Evolutionary conservation across 2,113 vertebrate species (phyloP), one percentile per base, ranked within the genome.

Genomic region (Upupa epops): DNA sequence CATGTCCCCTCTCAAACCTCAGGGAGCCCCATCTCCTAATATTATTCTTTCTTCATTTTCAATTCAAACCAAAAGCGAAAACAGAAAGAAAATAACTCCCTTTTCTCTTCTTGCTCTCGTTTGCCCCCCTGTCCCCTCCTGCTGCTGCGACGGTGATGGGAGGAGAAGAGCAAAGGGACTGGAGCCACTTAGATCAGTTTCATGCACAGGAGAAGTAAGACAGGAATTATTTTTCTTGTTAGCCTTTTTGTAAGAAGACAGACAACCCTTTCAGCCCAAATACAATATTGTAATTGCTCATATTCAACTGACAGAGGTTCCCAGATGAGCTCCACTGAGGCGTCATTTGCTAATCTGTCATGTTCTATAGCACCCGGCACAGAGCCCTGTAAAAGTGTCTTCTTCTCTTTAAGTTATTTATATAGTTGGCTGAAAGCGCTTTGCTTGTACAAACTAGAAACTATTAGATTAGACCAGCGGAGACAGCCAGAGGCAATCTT

Each of bases 371-470:
- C 83, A 89, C 70, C 82, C 92, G 66, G 66, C 92, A 71, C 92
- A 91, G 97, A 94, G 93, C 91, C 84, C 96, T 88, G 92, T 95
- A 89, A 94, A 95, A 96, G 97, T 97, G 98, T 97, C 97, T 93
- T 97, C 96, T 97, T 93, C 95, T 97, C 97, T 96, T 97, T 97
- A 97, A 98, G 97, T 97, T 98, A 98, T 98, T 98, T 98, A 97
- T 98, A 97, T 97, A 97, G 97, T 96, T 97, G 97, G 96, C 97
- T 98, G 97, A 98, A 98, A 97, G 97, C 90, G 93, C 97, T 97
- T 97, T 97, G 97, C 98, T 98, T 98, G 97, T 98, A 98, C 97
- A 98, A 98, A 98, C 98, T 97, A 97, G 97, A 97, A 97, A 98
- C 98, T 98, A 98, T 98, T 98, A 98, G 98, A 98, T 98, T 98